Percentiles rank a stretch among this genome's conserved stretches.
phyloP scores from a whole-genome alignment of 30 jellyfish, hydroid and myxozoan species.

The Aurelia aurita region DNA sequence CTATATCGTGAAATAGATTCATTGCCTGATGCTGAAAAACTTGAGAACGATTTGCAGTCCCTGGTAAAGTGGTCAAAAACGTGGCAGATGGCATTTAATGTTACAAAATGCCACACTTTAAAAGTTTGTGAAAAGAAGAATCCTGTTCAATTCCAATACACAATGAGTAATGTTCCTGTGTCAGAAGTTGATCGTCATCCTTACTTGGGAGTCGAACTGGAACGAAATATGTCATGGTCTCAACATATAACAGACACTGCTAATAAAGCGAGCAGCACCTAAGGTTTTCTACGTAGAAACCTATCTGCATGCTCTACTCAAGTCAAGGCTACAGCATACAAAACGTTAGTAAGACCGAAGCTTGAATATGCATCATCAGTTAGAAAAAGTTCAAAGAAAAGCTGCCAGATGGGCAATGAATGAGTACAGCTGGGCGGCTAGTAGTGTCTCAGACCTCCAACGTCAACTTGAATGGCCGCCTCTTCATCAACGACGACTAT shows the following conservation, averaged over 20 bases:
- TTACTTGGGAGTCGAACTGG: conserved; percentile 31
- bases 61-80: conserved; percentile 41
- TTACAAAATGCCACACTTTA: conserved; percentile 31
- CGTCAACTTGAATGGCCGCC: conserved; percentile 24
- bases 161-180: conserved; percentile 15
- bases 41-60: conserved; percentile 10
- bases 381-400: conserved; percentile 41
- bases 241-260: conserved; percentile 30
- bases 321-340: conserved; percentile 49
- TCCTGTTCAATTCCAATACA: conserved; percentile 37
- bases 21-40: conserved; percentile 14
- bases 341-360: conserved; percentile 24
- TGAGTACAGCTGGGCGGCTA: not conserved
- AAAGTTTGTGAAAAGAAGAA: conserved; percentile 17
- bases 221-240: conserved; percentile 44
- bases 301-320: conserved; percentile 41
- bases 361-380: conserved; percentile 42
- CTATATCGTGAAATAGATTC: conserved; percentile 11
- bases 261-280: conserved; percentile 40
- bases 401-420: conserved; percentile 46
- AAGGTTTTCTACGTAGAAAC: conserved; percentile 53
- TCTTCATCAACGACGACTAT: conserved; percentile 4
- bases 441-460: not conserved
- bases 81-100: conserved; percentile 51
- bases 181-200: conserved; percentile 36